Evolutionary conservation across 1,140 invertebrate species (phyloP).

Genomic region (Zaprionus camerounensis): DNA sequence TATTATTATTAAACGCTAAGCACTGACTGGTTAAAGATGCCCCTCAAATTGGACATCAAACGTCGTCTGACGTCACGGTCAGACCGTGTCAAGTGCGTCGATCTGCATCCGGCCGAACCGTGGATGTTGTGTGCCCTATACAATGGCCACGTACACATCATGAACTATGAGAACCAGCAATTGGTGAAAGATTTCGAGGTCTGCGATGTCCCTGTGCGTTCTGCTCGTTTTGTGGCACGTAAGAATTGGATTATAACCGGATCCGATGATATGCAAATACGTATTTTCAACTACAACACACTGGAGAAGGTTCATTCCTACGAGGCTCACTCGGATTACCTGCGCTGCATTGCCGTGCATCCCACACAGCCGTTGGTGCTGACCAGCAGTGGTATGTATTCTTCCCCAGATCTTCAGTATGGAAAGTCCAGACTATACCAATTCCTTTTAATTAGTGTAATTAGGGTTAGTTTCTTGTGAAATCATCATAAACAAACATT

Average conservation of each 20-base stretch:
- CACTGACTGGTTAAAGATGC: slow-evolving; percentile 85
- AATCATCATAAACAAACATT: slow-evolving; percentile 4
- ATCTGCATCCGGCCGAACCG: slow-evolving; percentile 98
- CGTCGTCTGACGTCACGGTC: slow-evolving; percentile 98
- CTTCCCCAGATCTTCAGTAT: neutral
- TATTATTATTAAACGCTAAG: slow-evolving; percentile 12
- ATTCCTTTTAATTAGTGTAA: neutral
- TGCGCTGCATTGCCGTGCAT: slow-evolving; percentile 98
- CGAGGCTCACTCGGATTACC: slow-evolving; percentile 99
- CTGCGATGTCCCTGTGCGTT: slow-evolving; percentile 97
- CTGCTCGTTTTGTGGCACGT: slow-evolving; percentile 97
- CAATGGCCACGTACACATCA: slow-evolving; percentile 99
- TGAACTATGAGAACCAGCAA: slow-evolving; percentile 97
- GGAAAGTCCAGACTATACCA: neutral
- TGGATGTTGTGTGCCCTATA: slow-evolving; percentile 99
- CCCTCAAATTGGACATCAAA: slow-evolving; percentile 98
- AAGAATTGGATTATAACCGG: slow-evolving; percentile 99
- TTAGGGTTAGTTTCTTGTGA: neutral
- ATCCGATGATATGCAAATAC: slow-evolving; percentile 97
- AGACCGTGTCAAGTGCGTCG: slow-evolving; percentile 98
- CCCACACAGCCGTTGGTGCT: slow-evolving; percentile 98
- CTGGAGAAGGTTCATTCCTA: slow-evolving; percentile 97
- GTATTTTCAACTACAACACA: slow-evolving; percentile 99
- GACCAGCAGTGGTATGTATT: slow-evolving; percentile 94
- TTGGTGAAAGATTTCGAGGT: slow-evolving; percentile 87